Evolutionary conservation across 2,797 vertebrate genomes (phyloP), one percentile per base, ranked within the genome.

Genomic region (Coccyzus lansbergi): DNA sequence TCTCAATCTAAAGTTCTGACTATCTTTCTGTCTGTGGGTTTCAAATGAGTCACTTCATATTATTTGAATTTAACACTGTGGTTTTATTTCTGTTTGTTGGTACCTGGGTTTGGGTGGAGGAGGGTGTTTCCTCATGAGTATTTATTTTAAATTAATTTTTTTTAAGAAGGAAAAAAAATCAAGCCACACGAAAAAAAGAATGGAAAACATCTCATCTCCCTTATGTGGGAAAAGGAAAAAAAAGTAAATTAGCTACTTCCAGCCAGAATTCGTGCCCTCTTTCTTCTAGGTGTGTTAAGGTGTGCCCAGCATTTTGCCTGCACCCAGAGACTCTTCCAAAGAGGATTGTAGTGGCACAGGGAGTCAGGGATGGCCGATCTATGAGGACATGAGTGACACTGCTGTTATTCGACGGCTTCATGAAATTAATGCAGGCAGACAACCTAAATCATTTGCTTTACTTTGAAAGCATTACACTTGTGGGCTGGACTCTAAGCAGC

Each of bases 31-130:
- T 75, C 87, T 97, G 92, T 94, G 94, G 94, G 92, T 95, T 97
- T 97, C 82, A 93, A 79, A 95, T 95, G 24, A 93, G 87, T 93
- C 4, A 40, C 85, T 93, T 94, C 79, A 55, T 52, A 44, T 91
- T 94, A 96, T 95, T 93, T 83, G 94, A 94, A 94, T 95, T 97
- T 97, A 88, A 94, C 67, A 64, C 93, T 96, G 97, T 91, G 97
- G 97, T 97, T 97, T 97, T 96, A 94, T 84, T 97, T 95, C 97
- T 97, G 91, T 95, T 96, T 95, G 91, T 90, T 94, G 83, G 96
- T 96, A 95, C 84, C 94, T 31, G 55, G 13, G 55, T 93, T 95
- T 72, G 63, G 77, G 28, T 48, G 83, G 38, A 85, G 79, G 71
- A 89, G 84, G 58, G 46, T 70, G 34, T 92, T 95, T 92, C 74